Conservation (phyloP, 2,113 vertebrate genomes). For the Phyllostomus discolor region DNA sequence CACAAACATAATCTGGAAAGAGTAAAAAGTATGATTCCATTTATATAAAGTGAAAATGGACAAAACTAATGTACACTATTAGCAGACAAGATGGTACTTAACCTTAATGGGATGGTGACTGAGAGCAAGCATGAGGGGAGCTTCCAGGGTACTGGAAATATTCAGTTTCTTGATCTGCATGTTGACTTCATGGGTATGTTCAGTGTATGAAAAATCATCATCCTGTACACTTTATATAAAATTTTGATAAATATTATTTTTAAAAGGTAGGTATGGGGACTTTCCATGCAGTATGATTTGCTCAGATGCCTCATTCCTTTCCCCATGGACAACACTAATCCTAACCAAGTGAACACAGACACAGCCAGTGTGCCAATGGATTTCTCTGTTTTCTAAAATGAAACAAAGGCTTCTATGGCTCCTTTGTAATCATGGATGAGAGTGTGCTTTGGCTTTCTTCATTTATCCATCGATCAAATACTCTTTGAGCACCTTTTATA, state of each 20-base stretch:
- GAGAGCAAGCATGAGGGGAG: not conserved
- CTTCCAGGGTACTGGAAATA: not conserved
- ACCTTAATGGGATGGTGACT: not conserved
- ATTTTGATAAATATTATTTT: not conserved
- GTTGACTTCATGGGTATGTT: not conserved
- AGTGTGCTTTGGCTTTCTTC: not conserved
- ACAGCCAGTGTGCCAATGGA: not conserved
- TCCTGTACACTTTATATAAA: not conserved
- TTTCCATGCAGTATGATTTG: not conserved
- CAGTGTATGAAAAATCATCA: not conserved
- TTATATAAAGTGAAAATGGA: not conserved
- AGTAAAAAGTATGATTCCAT: not conserved
- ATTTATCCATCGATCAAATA: not conserved
- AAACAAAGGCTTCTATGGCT: not conserved
- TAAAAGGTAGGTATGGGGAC: not conserved
- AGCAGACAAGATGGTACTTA: not conserved
- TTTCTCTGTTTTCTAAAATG: not conserved
- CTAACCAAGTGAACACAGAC: not conserved
- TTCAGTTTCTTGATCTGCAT: not conserved
- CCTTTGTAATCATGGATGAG: not conserved
- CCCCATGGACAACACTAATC: not conserved
- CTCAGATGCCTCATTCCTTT: not conserved
- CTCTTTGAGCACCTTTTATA: not conserved
- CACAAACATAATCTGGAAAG: slow-evolving; percentile 4
- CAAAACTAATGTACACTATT: not conserved